Evolutionary conservation across 2,113 vertebrate genomes (phyloP), one percentile per base, ranked within the genome.

Genomic region (Hassar affinis): DNA sequence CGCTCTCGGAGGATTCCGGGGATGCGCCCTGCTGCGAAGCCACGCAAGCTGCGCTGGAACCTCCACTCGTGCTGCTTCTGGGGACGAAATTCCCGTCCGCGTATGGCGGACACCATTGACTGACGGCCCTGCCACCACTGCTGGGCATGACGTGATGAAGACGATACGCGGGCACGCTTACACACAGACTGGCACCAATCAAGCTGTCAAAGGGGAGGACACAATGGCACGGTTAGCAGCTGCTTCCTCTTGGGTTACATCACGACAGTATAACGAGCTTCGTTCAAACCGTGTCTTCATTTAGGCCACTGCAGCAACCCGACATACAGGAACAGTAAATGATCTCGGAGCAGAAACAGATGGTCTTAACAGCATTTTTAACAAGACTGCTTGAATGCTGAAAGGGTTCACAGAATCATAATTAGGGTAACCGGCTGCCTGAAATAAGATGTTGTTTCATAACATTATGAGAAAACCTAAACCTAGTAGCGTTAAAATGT

Each of bases 71-170:
- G 95, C 88, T 97, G 96, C 89, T 96, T 93, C 85, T 97, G 96
- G 69, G 96, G 93, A 72, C 94, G 93, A 87, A 99, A 94, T 93
- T 99, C 97, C 64, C 97, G 94, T 22, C 95, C 96, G 86, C 97
- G 96, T 83, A 99, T 91, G 57, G 96, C 98, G 89, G 93, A 97
- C 22, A 99, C 97, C 90, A 99, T 90, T 0, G 97, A 99, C 90
- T 91, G 94, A 88, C 95, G 95, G 85, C 90, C 90, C 84, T 89
- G 89, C 91, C 92, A 92, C 91, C 93, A 94, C 84, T 90, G 92
- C 89, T 93, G 93, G 52, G 91, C 92, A 86, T 93, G 96, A 91
- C 7, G 93, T 88, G 93, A 93, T 56, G 92, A 93, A 85, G 88
- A 92, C 9, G 95, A 94, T 17, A 97, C 94, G 61, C 95, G 95